phyloP scores from a whole-genome alignment of 2,113 vertebrate genomes.

The Tyrannus savana region DNA sequence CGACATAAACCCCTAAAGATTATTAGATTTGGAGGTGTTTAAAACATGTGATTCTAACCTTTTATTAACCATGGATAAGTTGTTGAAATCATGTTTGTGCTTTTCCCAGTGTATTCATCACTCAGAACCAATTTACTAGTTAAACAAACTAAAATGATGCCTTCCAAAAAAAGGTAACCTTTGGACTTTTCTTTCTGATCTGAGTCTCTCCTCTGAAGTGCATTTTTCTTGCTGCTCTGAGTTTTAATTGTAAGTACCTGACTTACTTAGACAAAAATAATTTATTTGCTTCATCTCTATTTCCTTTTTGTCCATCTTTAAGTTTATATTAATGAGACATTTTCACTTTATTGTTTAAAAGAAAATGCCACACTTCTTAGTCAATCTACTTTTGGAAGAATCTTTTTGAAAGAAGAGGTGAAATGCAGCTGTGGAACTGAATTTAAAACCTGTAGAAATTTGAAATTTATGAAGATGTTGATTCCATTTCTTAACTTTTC shows the following conservation, averaged over 20 bases:
- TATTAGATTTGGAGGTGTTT: neutral
- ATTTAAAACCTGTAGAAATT: neutral
- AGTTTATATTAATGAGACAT: neutral
- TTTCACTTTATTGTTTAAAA: neutral
- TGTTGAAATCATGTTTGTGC: neutral
- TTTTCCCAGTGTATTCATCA: neutral
- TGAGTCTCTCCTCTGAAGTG: neutral
- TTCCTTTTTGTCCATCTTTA: neutral
- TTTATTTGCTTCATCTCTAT: rapidly evolving
- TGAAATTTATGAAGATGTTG: neutral
- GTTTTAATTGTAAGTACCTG: neutral
- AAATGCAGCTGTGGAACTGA: neutral
- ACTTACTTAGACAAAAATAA: neutral
- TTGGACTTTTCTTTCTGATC: neutral
- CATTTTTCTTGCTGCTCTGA: neutral
- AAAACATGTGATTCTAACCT: neutral
- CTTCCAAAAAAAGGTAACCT: neutral
- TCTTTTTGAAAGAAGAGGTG: neutral
- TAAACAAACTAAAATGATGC: neutral
- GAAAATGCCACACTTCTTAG: neutral
- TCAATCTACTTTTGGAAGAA: neutral
- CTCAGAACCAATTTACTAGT: neutral
- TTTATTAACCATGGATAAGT: neutral
- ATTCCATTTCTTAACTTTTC: neutral
- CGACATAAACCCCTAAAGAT: rapidly evolving